These are phyloP conservation scores for Brotula barbata DNA, from an alignment of 2,797 vertebrate species.

Conservation along the genomic window DNA sequence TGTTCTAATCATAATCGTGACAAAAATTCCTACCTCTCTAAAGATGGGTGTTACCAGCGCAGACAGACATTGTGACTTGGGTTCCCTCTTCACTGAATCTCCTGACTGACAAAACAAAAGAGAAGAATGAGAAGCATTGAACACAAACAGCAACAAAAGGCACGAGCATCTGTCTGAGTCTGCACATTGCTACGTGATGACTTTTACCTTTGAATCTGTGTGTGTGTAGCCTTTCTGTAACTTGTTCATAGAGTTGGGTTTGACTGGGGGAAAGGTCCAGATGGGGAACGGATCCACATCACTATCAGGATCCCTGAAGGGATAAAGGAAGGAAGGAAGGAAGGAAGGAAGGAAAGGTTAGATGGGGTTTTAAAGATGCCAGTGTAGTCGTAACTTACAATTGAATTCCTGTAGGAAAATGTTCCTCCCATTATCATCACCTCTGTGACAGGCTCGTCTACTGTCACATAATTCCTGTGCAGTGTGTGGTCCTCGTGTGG, in stretches of 20 bases:
- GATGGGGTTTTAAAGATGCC: no score
- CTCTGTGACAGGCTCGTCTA: no score
- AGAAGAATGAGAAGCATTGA: background rate
- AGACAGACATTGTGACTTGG: slow-evolving; percentile 91
- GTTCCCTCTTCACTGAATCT: slow-evolving; percentile 89
- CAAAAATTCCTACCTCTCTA: slow-evolving; percentile 85
- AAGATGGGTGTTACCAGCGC: slow-evolving; percentile 94
- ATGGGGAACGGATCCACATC: slow-evolving; percentile 88
- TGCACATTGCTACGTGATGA: background rate
- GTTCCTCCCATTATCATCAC: no score
- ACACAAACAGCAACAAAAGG: background rate
- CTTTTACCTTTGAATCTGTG: slow-evolving; percentile 80
- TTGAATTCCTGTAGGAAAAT: no score
- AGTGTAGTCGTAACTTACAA: no score
- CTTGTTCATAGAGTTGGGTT: slow-evolving; percentile 88
- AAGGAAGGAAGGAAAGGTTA: background rate
- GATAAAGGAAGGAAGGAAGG: background rate
- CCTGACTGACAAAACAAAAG: slow-evolving; percentile 74
- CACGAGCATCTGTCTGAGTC: background rate
- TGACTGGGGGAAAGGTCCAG: slow-evolving; percentile 96
- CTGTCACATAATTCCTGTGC: background rate
- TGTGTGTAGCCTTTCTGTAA: slow-evolving; percentile 87
- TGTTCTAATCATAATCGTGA: background rate
- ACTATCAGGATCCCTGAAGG: slow-evolving; percentile 85
- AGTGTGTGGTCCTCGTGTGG: no score